Conservation (phyloP, 37 sponge, comb jelly and placozoan species). For the Corticium candelabrum region DNA sequence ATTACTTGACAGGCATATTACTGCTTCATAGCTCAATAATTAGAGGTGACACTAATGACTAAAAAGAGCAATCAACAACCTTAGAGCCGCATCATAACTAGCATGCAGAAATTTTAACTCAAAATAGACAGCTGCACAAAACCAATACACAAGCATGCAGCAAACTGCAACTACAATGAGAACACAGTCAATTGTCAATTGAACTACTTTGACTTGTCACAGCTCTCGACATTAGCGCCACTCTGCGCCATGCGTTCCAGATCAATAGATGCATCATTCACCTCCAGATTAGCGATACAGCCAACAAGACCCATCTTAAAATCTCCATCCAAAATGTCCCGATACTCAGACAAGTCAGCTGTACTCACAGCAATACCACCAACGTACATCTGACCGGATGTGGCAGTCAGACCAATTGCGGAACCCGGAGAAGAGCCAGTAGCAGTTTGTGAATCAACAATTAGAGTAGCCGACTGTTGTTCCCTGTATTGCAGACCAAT, state of each 20-base stretch:
- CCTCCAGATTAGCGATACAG: background rate
- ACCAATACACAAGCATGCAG: too few relatives aligned
- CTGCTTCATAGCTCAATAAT: too few relatives aligned
- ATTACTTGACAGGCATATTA: too few relatives aligned
- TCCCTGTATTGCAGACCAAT: background rate
- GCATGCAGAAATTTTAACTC: too few relatives aligned
- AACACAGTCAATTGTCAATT: background rate
- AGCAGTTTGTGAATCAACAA: background rate
- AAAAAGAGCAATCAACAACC: too few relatives aligned
- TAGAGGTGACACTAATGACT: too few relatives aligned
- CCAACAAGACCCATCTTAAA: background rate
- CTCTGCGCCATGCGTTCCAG: background rate
- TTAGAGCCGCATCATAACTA: too few relatives aligned
- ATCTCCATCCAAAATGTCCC: background rate
- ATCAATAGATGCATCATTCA: background rate
- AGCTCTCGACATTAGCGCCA: background rate
- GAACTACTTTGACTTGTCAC: background rate
- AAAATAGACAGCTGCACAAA: too few relatives aligned
- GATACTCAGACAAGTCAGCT: background rate
- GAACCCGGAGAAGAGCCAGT: background rate
- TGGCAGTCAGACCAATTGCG: background rate
- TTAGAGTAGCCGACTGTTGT: background rate
- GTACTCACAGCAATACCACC: background rate
- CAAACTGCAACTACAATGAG: background rate
- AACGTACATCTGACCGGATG: background rate